These are phyloP conservation scores for Phortica okadai DNA, from an alignment of 2,888 invertebrate genomes.

Conservation along the genomic window DNA sequence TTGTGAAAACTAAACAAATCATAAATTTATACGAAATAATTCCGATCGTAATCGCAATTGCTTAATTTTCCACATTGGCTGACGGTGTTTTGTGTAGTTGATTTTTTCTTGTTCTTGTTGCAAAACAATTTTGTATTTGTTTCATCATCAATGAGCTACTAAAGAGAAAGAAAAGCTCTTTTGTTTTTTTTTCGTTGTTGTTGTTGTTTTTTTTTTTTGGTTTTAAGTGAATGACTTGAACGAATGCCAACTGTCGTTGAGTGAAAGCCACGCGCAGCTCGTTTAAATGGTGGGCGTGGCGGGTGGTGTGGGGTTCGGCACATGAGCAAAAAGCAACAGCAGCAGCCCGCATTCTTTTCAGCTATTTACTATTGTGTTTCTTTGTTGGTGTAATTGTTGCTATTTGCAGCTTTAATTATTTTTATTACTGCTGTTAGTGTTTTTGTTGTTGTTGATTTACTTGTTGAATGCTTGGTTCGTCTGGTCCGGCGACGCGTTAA, in stretches of 20 bases:
- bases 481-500: not conserved
- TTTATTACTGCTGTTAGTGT: constrained; percentile 58
- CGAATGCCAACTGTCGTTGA: not conserved
- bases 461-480: constrained; percentile 1
- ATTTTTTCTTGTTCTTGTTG: not conserved
- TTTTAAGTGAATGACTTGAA: not conserved
- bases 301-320: too few relatives aligned
- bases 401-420: constrained; percentile 64
- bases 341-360: constrained; percentile 57
- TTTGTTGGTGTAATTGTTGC: constrained; percentile 45
- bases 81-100: not conserved
- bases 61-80: not conserved
- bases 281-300: not conserved
- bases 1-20: constrained; percentile 21
- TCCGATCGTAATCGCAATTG: constrained; percentile 10
- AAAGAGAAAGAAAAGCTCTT: too few relatives aligned
- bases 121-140: too few relatives aligned
- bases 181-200: not conserved
- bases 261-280: not conserved
- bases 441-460: constrained; percentile 54
- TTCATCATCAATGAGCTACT: too few relatives aligned
- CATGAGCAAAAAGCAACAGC: constrained; percentile 25
- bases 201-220: not conserved
- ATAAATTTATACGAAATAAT: constrained; percentile 25
- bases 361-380: constrained; percentile 25